Base-by-base conservation (phyloP, 2,797 vertebrate species). In the Brotula barbata region DNA sequence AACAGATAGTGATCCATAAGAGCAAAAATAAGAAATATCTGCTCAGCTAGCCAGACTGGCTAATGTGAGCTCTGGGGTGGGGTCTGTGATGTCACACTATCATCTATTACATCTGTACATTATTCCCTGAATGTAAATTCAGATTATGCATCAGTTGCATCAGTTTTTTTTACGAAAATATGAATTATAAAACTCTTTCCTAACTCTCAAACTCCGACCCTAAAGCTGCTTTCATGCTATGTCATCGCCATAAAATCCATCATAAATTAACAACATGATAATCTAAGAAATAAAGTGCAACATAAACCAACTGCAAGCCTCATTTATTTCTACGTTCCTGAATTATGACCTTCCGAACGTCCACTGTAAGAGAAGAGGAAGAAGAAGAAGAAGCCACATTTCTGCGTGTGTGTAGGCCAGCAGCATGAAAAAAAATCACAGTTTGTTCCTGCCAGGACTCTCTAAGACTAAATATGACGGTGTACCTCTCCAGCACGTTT, bases 381-480 rank as follows among this genome's bases (percentile, higher is more conserved):
- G 53, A n/a, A n/a, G n/a, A n/a, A n/a, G n/a, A n/a, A n/a, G n/a
- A n/a, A n/a, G n/a, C n/a, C n/a, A n/a, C n/a, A n/a, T n/a, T n/a
- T n/a, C n/a, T 25, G 19, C 39, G 34, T 64, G 53, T 57, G 36
- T 65, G 59, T 40, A 12, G 43, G 19, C 25, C 19, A 1, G 40
- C 40, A 3, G 22, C 40, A 15, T 53, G 51, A 16, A 66, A 51
- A 47, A 60, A 15, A 41, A 8, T 28, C n/a, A n/a, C 56, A 36
- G 51, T 43, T 58, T 50, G 51, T 62, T 64, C 49, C 62, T 56
- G 55, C 68, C 57, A 46, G 42, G 47, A 34, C 39, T 46, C 37
- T 33, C 3, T 39, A 36, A 77, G 68, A 74, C 52, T 25, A 63
- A 73, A 74, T 65, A 58, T 61, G 60, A 71, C 65, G 57, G 62